Evolutionary conservation across 2,113 vertebrate genomes (phyloP).

Genomic region (Riparia riparia): DNA sequence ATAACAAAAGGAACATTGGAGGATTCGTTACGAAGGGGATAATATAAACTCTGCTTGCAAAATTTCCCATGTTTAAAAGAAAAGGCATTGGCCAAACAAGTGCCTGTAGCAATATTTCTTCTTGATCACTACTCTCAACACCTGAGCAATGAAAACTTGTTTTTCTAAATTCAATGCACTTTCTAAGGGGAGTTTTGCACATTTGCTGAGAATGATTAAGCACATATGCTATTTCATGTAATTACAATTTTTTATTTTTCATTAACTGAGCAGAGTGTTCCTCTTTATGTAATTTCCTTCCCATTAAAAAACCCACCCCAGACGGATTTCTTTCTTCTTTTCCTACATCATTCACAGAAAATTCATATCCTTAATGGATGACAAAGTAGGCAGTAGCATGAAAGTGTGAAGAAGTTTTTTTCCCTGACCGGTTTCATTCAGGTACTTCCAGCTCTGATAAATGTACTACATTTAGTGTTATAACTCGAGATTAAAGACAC

Average conservation of each 20-base stretch:
- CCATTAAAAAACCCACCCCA: accelerated
- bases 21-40: not conserved
- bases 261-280: not conserved
- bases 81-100: not conserved
- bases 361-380: not conserved
- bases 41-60: not conserved
- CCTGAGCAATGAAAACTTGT: not conserved
- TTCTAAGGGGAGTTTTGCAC: not conserved
- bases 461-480: not conserved
- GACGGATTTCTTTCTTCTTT: not conserved
- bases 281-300: not conserved
- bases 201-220: not conserved
- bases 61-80: not conserved
- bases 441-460: not conserved
- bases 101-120: not conserved
- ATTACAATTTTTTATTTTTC: not conserved
- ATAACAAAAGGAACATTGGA: not conserved
- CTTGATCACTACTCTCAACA: not conserved
- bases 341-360: not conserved
- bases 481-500: not conserved
- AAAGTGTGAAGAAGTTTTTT: not conserved
- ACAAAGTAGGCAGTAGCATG: not conserved
- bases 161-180: not conserved
- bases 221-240: not conserved
- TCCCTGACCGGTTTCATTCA: not conserved